A percentile compares a stretch with the other conserved stretches of the same genome.
These are phyloP conservation scores for Calcarius lapponicus DNA, from an alignment of 2,797 vertebrate species.

Conservation along the genomic window DNA sequence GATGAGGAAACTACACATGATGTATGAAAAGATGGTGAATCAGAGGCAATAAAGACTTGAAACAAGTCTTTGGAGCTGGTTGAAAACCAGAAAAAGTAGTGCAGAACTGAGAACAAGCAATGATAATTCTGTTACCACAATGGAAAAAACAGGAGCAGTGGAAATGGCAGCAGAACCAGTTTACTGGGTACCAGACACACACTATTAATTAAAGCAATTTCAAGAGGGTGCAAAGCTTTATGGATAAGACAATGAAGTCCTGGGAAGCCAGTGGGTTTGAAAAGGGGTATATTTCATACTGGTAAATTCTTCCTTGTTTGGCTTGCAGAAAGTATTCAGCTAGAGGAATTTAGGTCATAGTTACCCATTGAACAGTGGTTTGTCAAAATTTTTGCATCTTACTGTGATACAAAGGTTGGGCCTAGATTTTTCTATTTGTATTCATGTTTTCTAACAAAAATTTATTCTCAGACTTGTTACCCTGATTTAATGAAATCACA, in stretches of 20 bases:
- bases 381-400: background rate
- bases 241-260: background rate
- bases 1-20: background rate
- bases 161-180: slow-evolving; percentile 4
- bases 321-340: background rate
- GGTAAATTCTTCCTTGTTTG: slow-evolving; percentile 3
- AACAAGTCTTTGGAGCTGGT: background rate
- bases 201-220: background rate
- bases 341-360: slow-evolving; percentile 1
- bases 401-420: background rate
- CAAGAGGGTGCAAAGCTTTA: background rate
- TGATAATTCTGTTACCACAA: background rate
- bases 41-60: background rate
- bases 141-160: background rate
- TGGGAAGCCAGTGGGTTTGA: background rate
- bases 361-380: background rate
- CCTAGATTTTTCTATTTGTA: background rate
- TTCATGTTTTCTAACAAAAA: background rate
- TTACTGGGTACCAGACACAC: background rate
- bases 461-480: background rate
- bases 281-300: background rate
- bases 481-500: background rate
- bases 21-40: slow-evolving; percentile 2
- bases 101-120: background rate
- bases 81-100: background rate